These are phyloP conservation scores for Poecilia wingei DNA, from an alignment of 2,797 vertebrate species.

Conservation along the genomic window DNA sequence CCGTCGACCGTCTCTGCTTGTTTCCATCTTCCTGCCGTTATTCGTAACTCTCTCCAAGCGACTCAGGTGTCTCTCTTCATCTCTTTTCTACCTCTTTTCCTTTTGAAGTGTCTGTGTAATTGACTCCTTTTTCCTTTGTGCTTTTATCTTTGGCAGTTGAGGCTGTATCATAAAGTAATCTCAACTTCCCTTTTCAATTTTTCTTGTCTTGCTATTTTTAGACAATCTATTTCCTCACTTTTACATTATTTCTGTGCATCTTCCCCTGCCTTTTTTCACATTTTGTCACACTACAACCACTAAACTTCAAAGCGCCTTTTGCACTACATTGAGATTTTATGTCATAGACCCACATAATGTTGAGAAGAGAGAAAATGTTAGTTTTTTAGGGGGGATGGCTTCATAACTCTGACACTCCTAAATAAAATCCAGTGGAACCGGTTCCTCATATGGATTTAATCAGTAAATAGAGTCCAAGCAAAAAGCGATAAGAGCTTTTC, in stretches of 20 bases:
- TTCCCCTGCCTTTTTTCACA: background rate
- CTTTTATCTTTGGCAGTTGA: conserved; percentile 26
- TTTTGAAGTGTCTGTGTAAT: conserved; percentile 26
- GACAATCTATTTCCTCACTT: conserved; percentile 9
- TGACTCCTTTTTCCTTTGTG: conserved; percentile 31
- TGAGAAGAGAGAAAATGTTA: background rate
- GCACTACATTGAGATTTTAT: background rate
- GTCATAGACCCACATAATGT: background rate
- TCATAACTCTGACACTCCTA: background rate
- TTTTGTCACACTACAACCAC: conserved; percentile 6
- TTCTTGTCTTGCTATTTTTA: conserved; percentile 31
- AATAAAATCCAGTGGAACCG: background rate
- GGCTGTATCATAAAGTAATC: conserved; percentile 23
- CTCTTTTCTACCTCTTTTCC: conserved; percentile 27
- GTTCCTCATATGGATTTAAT: background rate
- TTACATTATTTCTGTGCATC: background rate
- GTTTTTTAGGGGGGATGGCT: background rate
- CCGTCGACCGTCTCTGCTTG: conserved; percentile 49
- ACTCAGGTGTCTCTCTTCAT: conserved; percentile 30
- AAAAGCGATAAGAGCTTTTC: background rate
- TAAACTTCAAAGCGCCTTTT: background rate
- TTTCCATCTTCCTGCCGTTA: conserved; percentile 68
- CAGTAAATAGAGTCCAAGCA: background rate
- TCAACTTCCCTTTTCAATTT: conserved; percentile 40
- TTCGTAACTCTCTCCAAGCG: conserved; percentile 50